Percentiles rank a stretch among this genome's conserved stretches.
Conservation (phyloP, 2,797 vertebrate genomes). For the Lates japonicus region DNA sequence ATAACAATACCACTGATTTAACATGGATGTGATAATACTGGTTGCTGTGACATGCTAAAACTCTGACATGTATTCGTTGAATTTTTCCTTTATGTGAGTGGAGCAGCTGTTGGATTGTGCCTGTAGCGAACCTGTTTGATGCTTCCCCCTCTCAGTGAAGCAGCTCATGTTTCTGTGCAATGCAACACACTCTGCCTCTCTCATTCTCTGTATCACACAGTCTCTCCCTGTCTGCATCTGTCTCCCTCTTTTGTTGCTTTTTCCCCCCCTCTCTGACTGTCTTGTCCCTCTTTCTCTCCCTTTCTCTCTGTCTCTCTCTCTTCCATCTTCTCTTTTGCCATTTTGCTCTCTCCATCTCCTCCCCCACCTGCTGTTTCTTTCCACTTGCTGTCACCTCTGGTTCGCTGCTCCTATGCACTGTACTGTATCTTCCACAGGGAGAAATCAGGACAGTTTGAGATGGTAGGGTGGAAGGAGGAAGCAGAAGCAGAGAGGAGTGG, state of each 20-base stretch:
- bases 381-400: slow-evolving; percentile 37
- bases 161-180: no score
- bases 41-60: no score
- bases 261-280: not conserved
- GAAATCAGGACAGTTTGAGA: slow-evolving; percentile 16
- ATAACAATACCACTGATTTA: no score
- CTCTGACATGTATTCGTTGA: not conserved
- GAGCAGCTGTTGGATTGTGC: slow-evolving; percentile 1
- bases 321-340: slow-evolving; percentile 10
- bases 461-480: not conserved
- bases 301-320: not conserved
- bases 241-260: slow-evolving; percentile 13
- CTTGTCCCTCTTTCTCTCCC: slow-evolving; percentile 17
- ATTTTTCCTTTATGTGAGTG: not conserved
- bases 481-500: not conserved
- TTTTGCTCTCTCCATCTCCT: slow-evolving; percentile 8
- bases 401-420: slow-evolving; percentile 5
- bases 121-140: slow-evolving; percentile 3
- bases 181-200: not conserved
- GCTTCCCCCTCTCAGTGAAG: not conserved
- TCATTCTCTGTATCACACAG: not conserved
- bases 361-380: slow-evolving; percentile 5
- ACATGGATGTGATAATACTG: no score
- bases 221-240: slow-evolving; percentile 11
- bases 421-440: slow-evolving; percentile 8